Conservation (phyloP, 2,113 vertebrate species). For the Tauraco erythrolophus region DNA sequence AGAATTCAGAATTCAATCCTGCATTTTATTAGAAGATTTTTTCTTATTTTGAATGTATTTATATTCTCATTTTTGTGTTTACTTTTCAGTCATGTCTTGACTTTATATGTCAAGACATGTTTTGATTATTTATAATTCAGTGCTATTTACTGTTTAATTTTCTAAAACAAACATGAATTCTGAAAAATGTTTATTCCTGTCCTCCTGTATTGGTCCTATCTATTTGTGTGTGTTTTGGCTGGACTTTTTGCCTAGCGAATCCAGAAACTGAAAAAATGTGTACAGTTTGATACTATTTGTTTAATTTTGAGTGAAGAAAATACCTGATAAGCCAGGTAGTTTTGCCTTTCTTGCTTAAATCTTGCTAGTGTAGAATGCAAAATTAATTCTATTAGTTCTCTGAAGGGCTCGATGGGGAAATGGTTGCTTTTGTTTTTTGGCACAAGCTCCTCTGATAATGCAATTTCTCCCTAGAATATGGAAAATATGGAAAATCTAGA, state of each 20-base stretch:
- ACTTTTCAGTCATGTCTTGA: neutral
- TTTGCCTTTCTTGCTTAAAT: neutral
- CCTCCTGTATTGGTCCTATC: neutral
- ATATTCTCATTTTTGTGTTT: neutral
- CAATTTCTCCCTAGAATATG: neutral
- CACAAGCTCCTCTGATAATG: neutral
- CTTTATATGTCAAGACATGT: neutral
- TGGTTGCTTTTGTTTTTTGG: neutral
- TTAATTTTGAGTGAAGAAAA: neutral
- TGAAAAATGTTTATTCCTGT: neutral
- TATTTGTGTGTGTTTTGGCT: neutral
- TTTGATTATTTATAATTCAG: neutral
- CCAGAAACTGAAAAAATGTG: neutral
- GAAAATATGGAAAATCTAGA: neutral
- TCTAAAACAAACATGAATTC: neutral
- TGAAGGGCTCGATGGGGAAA: neutral
- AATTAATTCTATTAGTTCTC: neutral
- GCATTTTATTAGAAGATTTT: neutral
- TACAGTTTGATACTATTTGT: neutral
- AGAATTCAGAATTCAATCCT: neutral
- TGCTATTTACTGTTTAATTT: neutral
- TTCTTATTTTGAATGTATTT: neutral
- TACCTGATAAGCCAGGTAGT: neutral
- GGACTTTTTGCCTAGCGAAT: neutral
- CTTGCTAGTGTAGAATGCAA: neutral